These are phyloP conservation scores for Tenthredo livida DNA, from an alignment of 2,888 invertebrate genomes.

Conservation along the genomic window DNA sequence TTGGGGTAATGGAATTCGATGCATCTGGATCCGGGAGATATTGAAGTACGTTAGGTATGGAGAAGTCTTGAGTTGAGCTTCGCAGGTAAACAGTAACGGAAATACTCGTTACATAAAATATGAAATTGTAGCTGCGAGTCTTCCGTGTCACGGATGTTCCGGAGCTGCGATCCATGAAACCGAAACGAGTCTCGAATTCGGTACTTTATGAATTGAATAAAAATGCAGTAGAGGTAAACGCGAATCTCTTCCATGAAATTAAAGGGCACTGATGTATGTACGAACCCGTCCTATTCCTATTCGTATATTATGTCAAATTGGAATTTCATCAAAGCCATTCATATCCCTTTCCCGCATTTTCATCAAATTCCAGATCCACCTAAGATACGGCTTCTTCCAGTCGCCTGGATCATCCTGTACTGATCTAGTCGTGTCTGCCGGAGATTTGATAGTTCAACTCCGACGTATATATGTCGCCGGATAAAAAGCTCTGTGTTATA, in stretches of 20 bases:
- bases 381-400: constrained; percentile 19
- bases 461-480: background rate
- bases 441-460: constrained; percentile 11
- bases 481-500: background rate
- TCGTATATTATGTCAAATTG: constrained; percentile 2
- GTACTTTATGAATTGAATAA: constrained; percentile 3
- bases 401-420: constrained; percentile 8
- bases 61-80: background rate
- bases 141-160: constrained; percentile 24
- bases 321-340: constrained; percentile 31
- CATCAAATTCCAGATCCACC: constrained; percentile 25
- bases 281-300: background rate
- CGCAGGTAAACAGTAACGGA: background rate
- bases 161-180: constrained; percentile 27
- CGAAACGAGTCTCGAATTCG: background rate
- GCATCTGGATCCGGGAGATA: constrained; percentile 5
- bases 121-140: background rate
- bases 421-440: background rate
- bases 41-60: constrained; percentile 1
- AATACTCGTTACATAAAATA: constrained; percentile 10
- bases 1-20: constrained; percentile 19
- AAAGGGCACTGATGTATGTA: background rate
- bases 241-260: constrained; percentile 10
- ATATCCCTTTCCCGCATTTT: background rate
- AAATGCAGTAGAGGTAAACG: background rate